Evolutionary conservation across 2,113 vertebrate species (phyloP).

Genomic region (Lophius piscatorius): DNA sequence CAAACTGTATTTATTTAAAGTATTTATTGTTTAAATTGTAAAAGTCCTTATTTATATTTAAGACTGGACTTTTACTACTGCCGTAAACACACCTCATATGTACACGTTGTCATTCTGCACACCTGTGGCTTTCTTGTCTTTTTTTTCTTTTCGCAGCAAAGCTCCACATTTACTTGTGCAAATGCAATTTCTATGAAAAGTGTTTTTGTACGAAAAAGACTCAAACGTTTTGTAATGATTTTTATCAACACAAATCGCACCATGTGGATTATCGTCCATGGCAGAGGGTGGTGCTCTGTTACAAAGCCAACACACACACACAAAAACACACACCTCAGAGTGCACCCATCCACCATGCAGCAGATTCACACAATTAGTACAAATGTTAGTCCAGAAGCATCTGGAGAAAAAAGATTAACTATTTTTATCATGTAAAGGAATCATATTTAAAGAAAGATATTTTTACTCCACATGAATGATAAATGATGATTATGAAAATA

Average conservation of each 20-base stretch:
- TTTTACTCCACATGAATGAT: conserved; percentile 93
- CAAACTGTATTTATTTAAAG: conserved; percentile 78
- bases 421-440: conserved; percentile 98
- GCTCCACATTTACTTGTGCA: conserved; percentile 95
- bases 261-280: conserved; percentile 67
- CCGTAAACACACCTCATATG: conserved; percentile 55
- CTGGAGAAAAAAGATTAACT: conserved; percentile 77
- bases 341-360: conserved; percentile 44
- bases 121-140: conserved; percentile 77
- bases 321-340: conserved; percentile 3
- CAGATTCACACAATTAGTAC: conserved; percentile 23
- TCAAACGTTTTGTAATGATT: conserved; percentile 96
- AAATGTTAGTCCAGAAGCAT: conserved; percentile 21
- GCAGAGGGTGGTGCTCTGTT: conserved; percentile 35
- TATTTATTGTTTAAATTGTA: conserved; percentile 80
- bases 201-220: conserved; percentile 94
- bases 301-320: conserved; percentile 9
- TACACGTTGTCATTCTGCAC: conserved; percentile 67
- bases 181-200: conserved; percentile 99
- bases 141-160: conserved; percentile 74
- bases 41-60: conserved; percentile 73
- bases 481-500: conserved; percentile 50
- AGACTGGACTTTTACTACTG: conserved; percentile 78
- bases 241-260: conserved; percentile 93
- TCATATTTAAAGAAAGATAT: conserved; percentile 93